These are phyloP conservation scores for Sarcophaga bullata DNA, from an alignment of 1,140 invertebrate genomes.

Conservation along the genomic window DNA sequence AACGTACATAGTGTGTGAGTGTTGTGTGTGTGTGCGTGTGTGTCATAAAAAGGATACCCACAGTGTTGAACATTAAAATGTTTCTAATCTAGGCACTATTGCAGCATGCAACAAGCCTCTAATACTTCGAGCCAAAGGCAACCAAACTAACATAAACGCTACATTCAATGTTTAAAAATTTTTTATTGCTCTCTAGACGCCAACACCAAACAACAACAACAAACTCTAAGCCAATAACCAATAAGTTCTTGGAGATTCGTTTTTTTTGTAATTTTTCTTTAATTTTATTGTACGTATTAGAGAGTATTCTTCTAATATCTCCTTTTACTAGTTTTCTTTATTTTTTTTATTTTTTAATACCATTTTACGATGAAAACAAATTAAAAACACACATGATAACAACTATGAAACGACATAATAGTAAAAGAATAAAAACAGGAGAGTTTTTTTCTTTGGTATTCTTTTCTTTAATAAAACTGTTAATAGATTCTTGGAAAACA, in stretches of 20 bases:
- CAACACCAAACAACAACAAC: conserved; percentile 43
- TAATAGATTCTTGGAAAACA: conserved; percentile 37
- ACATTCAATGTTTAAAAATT: not conserved
- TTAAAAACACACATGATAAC: conserved; percentile 27
- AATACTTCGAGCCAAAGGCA: not conserved
- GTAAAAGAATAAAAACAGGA: not conserved
- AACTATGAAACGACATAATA: not conserved
- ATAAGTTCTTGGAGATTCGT: not conserved
- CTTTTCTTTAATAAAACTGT: conserved; percentile 22
- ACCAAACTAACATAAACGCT: not conserved
- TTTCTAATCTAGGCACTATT: not conserved
- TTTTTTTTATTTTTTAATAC: too few relatives aligned
- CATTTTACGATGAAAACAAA: conserved; percentile 24
- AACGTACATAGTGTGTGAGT: not conserved
- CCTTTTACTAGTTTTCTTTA: not conserved
- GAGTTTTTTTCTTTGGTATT: too few relatives aligned
- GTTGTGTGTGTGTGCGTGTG: too few relatives aligned
- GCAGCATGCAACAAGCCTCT: not conserved
- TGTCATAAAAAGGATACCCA: conserved; percentile 35
- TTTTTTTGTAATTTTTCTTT: not conserved
- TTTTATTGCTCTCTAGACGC: conserved; percentile 34
- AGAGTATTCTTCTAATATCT: not conserved
- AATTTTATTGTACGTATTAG: too few relatives aligned
- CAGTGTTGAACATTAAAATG: not conserved
- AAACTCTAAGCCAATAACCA: conserved; percentile 9